A percentile compares a stretch with the other conserved stretches of the same genome.
Evolutionary conservation across 2,797 vertebrate species (phyloP).

Genomic region (Sebastes umbrosus): DNA sequence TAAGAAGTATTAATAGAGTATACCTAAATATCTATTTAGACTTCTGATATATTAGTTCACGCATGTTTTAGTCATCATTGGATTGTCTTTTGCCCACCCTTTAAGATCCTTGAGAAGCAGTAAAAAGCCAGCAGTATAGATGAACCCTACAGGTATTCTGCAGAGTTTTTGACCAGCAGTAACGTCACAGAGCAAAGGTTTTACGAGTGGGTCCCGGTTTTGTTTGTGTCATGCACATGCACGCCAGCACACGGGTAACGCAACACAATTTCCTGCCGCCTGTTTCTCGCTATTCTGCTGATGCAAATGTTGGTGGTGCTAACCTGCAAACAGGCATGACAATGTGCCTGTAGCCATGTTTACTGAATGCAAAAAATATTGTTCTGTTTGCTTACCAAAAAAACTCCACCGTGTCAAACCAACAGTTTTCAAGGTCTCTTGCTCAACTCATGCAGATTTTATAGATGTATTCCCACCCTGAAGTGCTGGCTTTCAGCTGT

Average conservation of each 20-base stretch:
- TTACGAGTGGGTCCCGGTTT: too few relatives aligned
- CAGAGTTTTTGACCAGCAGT: background rate
- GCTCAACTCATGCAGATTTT: background rate
- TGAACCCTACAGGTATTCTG: background rate
- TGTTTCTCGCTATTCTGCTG: background rate
- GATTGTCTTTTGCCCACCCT: too few relatives aligned
- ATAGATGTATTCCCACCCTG: background rate
- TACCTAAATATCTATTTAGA: too few relatives aligned
- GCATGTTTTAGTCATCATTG: too few relatives aligned
- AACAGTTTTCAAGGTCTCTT: background rate
- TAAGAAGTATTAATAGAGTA: too few relatives aligned
- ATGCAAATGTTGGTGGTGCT: background rate
- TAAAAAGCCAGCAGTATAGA: background rate
- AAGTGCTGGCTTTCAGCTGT: background rate
- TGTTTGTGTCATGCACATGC: too few relatives aligned
- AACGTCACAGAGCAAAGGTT: background rate
- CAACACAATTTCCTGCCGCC: background rate
- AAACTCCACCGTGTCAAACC: background rate
- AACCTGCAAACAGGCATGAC: background rate
- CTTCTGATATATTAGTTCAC: too few relatives aligned
- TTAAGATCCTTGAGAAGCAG: too few relatives aligned
- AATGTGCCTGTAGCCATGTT: background rate
- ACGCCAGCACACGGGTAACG: too few relatives aligned
- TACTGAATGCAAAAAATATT: background rate
- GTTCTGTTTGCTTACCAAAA: background rate